Percentiles rank a stretch among this genome's conserved stretches.
phyloP scores from a whole-genome alignment of 2,888 invertebrate species.

The Perithous albicinctus region DNA sequence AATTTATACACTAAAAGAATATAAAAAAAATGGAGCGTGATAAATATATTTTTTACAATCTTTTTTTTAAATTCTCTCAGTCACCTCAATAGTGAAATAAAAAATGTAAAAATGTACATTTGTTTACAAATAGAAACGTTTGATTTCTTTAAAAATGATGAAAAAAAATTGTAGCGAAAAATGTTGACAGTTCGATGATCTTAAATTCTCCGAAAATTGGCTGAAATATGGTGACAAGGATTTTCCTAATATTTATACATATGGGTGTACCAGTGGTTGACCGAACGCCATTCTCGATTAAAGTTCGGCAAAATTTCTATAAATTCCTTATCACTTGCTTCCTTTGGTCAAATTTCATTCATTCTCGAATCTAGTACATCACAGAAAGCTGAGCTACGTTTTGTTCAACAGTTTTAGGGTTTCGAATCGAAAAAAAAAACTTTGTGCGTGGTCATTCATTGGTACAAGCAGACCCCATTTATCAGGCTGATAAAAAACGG shows the following conservation, averaged over 20 bases:
- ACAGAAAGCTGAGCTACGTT: background rate
- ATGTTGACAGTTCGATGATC: too few relatives aligned
- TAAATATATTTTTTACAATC: too few relatives aligned
- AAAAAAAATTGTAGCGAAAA: too few relatives aligned
- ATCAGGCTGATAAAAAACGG: background rate
- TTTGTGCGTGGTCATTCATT: background rate
- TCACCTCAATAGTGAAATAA: too few relatives aligned
- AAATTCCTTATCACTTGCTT: background rate
- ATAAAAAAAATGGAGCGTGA: too few relatives aligned
- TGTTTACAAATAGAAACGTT: too few relatives aligned
- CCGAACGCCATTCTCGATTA: background rate
- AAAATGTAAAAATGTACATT: too few relatives aligned
- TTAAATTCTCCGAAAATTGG: background rate
- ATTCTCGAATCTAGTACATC: too few relatives aligned
- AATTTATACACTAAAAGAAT: background rate
- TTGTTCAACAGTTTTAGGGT: background rate
- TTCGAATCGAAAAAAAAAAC: background rate
- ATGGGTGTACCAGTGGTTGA: conserved; percentile 23
- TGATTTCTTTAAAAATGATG: too few relatives aligned
- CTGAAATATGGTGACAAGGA: background rate
- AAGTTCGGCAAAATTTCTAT: background rate
- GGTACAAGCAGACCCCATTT: background rate
- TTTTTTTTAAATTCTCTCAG: too few relatives aligned
- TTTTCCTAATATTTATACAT: background rate
- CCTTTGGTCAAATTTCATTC: background rate